Conservation (phyloP, 37 sponge, comb jelly and placozoan species). For the Halisarca cf. caerulea region DNA sequence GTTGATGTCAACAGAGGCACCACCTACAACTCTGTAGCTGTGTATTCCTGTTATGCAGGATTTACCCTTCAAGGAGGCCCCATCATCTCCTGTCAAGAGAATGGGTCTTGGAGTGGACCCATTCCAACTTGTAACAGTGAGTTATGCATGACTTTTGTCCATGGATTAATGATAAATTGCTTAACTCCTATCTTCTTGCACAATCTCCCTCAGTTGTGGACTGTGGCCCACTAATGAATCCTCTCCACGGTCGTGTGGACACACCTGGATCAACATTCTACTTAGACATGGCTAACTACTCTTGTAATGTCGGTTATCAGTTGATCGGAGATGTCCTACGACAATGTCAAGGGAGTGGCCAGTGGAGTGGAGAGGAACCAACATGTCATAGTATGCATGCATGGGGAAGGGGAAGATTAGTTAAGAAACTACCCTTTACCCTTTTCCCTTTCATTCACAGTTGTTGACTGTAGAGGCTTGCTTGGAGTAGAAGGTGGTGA, state of each 20-base stretch:
- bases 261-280: not conserved
- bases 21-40: conserved; percentile 20
- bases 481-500: not conserved
- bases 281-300: not conserved
- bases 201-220: not conserved
- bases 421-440: not conserved
- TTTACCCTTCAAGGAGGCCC: not conserved
- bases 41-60: conserved; percentile 3
- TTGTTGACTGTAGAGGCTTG: conserved; percentile 1
- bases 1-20: conserved; percentile 2
- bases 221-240: not conserved
- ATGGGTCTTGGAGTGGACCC: conserved; percentile 22
- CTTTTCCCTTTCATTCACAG: not conserved
- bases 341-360: not conserved
- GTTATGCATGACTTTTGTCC: not conserved
- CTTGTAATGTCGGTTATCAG: not conserved
- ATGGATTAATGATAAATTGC: not conserved
- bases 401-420: not conserved
- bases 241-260: not conserved
- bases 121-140: conserved; percentile 21
- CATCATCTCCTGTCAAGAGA: not conserved
- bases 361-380: conserved; percentile 16
- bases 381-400: not conserved
- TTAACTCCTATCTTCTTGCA: too few relatives aligned
- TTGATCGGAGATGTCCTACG: not conserved